These are phyloP conservation scores for Poeciliopsis presidionis DNA, from an alignment of 2,797 vertebrate genomes.

Conservation along the genomic window DNA sequence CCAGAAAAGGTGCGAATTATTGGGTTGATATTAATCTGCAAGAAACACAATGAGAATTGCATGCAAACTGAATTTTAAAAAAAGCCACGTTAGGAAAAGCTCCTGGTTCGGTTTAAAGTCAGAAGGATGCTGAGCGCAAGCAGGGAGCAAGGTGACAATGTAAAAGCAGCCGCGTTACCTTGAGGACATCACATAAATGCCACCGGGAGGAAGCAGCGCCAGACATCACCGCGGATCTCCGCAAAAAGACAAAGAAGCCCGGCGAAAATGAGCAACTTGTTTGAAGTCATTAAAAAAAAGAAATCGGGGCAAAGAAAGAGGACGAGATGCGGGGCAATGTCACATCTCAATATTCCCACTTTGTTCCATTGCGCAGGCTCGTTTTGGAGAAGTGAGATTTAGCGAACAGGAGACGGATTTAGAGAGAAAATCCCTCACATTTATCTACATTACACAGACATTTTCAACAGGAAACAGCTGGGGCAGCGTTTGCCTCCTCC, in stretches of 20 bases:
- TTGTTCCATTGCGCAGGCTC: constrained; percentile 99
- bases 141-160: constrained; percentile 76
- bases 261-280: constrained; percentile 92
- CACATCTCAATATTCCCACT: constrained; percentile 99
- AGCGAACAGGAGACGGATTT: constrained; percentile 99
- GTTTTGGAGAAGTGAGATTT: constrained; percentile 99
- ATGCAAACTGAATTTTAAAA: constrained; percentile 4
- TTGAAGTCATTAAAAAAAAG: constrained; percentile 95
- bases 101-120: constrained; percentile 20
- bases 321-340: constrained; percentile 95
- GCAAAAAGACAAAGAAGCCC: constrained; percentile 91
- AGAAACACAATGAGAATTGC: background rate
- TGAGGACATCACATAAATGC: constrained; percentile 98
- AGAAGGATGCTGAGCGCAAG: constrained; percentile 56
- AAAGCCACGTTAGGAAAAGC: background rate
- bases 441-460: constrained; percentile 99
- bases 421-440: constrained; percentile 99
- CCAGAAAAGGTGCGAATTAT: constrained; percentile 4
- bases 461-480: constrained; percentile 99
- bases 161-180: constrained; percentile 95
- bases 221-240: constrained; percentile 97
- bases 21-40: background rate
- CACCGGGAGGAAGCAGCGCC: constrained; percentile 94
- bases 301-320: constrained; percentile 81
- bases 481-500: constrained; percentile 97